phyloP scores from a whole-genome alignment of 2,113 vertebrate species.

The Mesocricetus auratus region DNA sequence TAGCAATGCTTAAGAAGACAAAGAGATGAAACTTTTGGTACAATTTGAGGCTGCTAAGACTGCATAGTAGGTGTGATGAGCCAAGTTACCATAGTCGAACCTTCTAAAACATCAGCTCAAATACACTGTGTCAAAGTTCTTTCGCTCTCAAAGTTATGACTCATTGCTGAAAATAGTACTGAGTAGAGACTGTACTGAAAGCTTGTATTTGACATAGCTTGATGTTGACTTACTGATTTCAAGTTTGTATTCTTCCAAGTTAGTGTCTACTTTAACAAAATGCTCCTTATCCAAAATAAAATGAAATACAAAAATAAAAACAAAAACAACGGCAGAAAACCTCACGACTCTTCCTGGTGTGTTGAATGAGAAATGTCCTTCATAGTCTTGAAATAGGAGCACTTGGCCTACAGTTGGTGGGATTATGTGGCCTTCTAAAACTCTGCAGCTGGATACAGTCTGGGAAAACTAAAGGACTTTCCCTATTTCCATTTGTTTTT shows the following conservation, averaged over 20 bases:
- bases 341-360: background rate
- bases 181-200: background rate
- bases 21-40: background rate
- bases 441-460: no score
- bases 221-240: slow-evolving; percentile 5
- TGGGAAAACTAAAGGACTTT: background rate
- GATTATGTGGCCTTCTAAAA: background rate
- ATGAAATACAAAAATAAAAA: background rate
- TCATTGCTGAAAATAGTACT: background rate
- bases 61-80: background rate
- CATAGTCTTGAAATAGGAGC: background rate
- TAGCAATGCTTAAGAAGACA: background rate
- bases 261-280: background rate
- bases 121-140: background rate
- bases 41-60: background rate
- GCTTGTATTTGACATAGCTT: background rate
- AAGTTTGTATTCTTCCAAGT: slow-evolving; percentile 20
- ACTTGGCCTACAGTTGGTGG: background rate
- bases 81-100: background rate
- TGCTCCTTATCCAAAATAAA: background rate
- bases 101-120: background rate
- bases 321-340: background rate
- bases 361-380: background rate
- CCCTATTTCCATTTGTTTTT: background rate
- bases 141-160: background rate